These are phyloP conservation scores for Tenrec ecaudatus DNA, from an alignment of 2,113 vertebrate genomes.

Conservation along the genomic window DNA sequence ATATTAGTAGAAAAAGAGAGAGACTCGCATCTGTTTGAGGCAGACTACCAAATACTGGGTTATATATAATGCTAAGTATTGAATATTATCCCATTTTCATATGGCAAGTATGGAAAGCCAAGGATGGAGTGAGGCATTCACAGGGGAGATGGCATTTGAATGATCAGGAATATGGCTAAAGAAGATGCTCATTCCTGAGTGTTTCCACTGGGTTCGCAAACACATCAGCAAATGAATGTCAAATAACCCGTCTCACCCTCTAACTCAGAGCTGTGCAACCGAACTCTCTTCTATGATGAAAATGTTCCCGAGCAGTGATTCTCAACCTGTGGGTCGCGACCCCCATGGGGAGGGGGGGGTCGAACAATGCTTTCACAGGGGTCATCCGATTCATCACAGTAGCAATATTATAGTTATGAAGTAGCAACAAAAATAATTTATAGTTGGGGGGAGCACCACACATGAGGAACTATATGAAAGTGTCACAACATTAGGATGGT, in stretches of 20 bases:
- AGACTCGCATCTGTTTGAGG: neutral
- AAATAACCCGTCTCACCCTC: neutral
- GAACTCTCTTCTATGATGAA: neutral
- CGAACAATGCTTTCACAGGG: no score
- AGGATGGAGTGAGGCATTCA: constrained; percentile 10
- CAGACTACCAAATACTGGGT: neutral
- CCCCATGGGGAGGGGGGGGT: no score
- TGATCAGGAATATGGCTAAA: neutral
- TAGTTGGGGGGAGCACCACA: no score
- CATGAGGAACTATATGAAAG: no score
- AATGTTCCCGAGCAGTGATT: neutral
- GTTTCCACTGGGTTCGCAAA: neutral
- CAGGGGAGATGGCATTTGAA: neutral
- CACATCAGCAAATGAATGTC: neutral
- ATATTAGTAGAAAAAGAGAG: neutral
- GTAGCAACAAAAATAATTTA: no score
- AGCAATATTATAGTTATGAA: no score
- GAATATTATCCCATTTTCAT: neutral
- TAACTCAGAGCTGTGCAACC: neutral
- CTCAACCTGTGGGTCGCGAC: no score
- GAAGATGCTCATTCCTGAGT: neutral
- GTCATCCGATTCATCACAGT: no score
- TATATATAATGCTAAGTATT: neutral
- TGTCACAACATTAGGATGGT: no score
- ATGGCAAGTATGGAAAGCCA: neutral